Evolutionary conservation across 2,113 vertebrate genomes (phyloP).

Genomic region (Phainopepla nitens): DNA sequence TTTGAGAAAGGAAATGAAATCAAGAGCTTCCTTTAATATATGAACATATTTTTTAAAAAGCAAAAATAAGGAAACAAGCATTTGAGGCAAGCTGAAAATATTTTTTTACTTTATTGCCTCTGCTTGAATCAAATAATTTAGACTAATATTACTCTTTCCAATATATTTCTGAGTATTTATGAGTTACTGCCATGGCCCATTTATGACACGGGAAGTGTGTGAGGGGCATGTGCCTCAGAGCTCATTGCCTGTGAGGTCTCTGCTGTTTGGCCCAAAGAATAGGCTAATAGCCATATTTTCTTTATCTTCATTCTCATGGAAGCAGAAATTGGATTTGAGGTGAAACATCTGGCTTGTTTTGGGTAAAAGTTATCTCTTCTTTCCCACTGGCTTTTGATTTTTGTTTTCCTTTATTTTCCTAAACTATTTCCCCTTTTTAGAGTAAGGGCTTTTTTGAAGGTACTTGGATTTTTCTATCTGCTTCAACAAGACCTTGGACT

Average conservation of each 20-base stretch:
- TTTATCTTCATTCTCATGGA: constrained; percentile 37
- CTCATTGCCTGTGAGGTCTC: background rate
- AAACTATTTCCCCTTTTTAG: background rate
- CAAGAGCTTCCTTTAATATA: background rate
- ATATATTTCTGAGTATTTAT: constrained; percentile 27
- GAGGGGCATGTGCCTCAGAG: background rate
- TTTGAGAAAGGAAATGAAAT: background rate
- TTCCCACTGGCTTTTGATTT: background rate
- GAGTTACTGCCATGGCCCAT: constrained; percentile 4
- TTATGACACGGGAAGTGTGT: background rate
- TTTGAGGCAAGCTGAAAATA: background rate
- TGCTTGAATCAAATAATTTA: background rate
- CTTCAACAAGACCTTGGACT: background rate
- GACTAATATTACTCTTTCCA: background rate
- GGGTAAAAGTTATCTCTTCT: constrained; percentile 28
- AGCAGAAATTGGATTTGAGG: constrained; percentile 59
- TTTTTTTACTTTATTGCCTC: constrained; percentile 2
- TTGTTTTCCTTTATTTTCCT: background rate
- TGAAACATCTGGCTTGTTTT: constrained; percentile 65
- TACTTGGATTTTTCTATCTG: background rate
- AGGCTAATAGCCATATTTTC: constrained; percentile 15
- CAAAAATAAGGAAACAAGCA: background rate
- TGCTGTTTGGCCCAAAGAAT: background rate
- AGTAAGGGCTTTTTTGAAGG: background rate
- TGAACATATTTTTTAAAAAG: background rate